These are phyloP conservation scores for Solenodon paradoxus DNA, from an alignment of 2,113 vertebrate species.

Conservation along the genomic window DNA sequence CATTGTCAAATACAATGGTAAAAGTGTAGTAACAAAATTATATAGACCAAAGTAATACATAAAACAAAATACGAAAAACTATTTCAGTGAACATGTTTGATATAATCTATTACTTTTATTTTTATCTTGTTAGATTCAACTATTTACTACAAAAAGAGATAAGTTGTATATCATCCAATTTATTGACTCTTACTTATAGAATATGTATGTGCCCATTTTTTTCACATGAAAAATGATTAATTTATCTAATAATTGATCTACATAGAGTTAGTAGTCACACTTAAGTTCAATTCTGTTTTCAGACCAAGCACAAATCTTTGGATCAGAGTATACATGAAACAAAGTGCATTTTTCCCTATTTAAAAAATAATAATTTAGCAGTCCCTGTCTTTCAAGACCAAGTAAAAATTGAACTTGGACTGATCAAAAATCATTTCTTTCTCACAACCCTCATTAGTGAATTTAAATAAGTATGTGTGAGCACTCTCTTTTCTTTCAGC, in stretches of 20 bases:
- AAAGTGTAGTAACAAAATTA: not conserved
- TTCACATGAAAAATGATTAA: not conserved
- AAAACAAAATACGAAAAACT: not conserved
- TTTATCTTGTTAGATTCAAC: not conserved
- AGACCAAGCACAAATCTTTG: not conserved
- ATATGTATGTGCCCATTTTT: not conserved
- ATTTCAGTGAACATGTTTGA: not conserved
- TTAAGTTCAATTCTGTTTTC: not conserved
- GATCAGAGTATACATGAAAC: not conserved
- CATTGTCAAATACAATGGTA: not conserved
- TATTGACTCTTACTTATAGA: not conserved
- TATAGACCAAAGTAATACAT: not conserved
- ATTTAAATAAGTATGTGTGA: not conserved
- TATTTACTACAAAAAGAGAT: not conserved
- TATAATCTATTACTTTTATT: not conserved
- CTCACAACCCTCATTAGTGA: not conserved
- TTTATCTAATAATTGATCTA: not conserved
- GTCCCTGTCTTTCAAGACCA: not conserved
- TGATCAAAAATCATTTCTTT: slow-evolving; percentile 30
- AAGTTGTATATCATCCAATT: not conserved
- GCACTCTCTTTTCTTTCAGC: slow-evolving; percentile 69
- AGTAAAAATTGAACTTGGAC: not conserved
- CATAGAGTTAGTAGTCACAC: not conserved
- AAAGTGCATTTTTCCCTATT: not conserved
- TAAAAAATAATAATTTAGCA: not conserved